These are phyloP conservation scores for Hypocryptadius cinnamomeus DNA, from an alignment of 2,113 vertebrate genomes.

Conservation along the genomic window DNA sequence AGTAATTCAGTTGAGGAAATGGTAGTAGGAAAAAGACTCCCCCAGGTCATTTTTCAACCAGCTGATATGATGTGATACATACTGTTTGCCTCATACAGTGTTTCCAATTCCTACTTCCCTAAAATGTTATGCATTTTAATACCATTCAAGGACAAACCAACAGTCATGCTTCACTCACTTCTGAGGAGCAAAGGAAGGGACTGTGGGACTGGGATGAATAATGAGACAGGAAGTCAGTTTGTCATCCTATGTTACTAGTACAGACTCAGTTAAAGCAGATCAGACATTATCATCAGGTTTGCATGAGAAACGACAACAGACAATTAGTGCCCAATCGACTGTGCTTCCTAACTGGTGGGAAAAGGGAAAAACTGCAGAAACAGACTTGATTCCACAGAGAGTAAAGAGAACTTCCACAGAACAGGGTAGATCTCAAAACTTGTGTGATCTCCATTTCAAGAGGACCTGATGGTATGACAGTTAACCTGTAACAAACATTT, in stretches of 20 bases:
- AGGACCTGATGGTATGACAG: not conserved
- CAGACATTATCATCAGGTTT: not conserved
- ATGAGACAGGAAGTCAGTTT: not conserved
- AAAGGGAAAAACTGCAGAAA: not conserved
- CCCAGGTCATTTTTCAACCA: slow-evolving; percentile 27
- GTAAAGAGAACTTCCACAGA: not conserved
- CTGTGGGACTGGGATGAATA: not conserved
- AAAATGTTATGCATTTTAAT: not conserved
- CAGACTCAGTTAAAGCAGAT: not conserved
- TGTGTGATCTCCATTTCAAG: not conserved
- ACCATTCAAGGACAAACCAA: slow-evolving; percentile 5
- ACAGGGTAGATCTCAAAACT: not conserved
- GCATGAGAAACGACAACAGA: not conserved
- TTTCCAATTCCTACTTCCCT: slow-evolving; percentile 4
- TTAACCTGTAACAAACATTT: not conserved
- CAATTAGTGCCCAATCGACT: not conserved
- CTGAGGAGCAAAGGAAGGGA: not conserved
- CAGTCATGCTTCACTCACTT: not conserved
- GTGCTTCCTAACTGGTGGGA: not conserved
- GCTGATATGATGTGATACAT: slow-evolving; percentile 6
- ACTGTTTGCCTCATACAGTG: not conserved
- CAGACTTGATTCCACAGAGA: not conserved
- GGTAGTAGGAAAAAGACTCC: not conserved
- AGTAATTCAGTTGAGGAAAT: slow-evolving; percentile 23
- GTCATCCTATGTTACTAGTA: not conserved